Evolutionary conservation across 2,113 vertebrate genomes (phyloP).

Genomic region (Trematocara unimaculatum): DNA sequence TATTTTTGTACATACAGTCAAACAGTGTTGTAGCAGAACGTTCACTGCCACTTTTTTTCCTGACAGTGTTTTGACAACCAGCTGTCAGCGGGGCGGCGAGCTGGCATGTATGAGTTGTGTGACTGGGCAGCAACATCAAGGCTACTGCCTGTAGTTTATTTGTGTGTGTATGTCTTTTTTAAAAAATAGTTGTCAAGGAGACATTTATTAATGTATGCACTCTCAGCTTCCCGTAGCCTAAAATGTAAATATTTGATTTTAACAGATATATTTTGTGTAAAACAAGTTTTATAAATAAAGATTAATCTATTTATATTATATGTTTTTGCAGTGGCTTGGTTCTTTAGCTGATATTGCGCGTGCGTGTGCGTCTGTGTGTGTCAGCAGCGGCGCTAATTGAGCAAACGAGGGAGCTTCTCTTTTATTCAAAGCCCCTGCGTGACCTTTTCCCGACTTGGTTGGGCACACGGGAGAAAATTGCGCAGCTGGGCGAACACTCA

Average conservation of each 20-base stretch:
- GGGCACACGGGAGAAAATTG: slow-evolving; percentile 52
- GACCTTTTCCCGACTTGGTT: slow-evolving; percentile 61
- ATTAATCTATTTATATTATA: slow-evolving; percentile 86
- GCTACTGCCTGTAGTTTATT: slow-evolving; percentile 61
- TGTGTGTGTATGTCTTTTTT: neutral
- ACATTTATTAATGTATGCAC: slow-evolving; percentile 81
- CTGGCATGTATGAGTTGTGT: slow-evolving; percentile 43
- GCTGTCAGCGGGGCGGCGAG: slow-evolving; percentile 51
- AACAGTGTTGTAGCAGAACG: slow-evolving; percentile 57
- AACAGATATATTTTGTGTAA: slow-evolving; percentile 93
- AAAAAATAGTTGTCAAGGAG: slow-evolving; percentile 48
- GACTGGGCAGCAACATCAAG: slow-evolving; percentile 58
- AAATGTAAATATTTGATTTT: slow-evolving; percentile 83
- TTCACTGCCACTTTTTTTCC: slow-evolving; percentile 62
- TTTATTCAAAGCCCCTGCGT: slow-evolving; percentile 47
- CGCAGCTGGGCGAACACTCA: slow-evolving; percentile 65
- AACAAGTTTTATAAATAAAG: slow-evolving; percentile 88
- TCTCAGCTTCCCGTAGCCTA: slow-evolving; percentile 70
- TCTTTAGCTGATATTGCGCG: neutral
- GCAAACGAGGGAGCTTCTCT: slow-evolving; percentile 43
- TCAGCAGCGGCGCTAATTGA: slow-evolving; percentile 46
- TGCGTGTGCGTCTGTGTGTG: neutral
- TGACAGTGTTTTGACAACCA: slow-evolving; percentile 40
- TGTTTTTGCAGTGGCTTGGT: slow-evolving; percentile 21
- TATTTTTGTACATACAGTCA: slow-evolving; percentile 82